Conservation (phyloP, 2,888 invertebrate species). For the Brenthis ino region DNA sequence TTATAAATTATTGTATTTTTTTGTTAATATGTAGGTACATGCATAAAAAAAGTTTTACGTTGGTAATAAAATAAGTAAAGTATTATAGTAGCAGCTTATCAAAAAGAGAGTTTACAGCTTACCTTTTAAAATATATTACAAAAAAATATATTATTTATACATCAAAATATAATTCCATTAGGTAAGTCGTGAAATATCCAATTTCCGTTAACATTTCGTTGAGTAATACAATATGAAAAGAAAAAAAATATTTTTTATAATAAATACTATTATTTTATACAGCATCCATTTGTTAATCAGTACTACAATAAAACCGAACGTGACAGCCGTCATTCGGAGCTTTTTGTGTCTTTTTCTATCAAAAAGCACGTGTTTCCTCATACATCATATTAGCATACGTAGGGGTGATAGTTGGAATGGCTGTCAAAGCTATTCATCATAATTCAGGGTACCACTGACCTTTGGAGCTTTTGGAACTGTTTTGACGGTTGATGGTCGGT, state of each 20-base stretch:
- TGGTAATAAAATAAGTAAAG: too few species aligned
- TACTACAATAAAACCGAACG: conserved; percentile 38
- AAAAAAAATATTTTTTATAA: too few species aligned
- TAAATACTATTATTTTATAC: conserved; percentile 3
- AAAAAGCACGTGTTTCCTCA: conserved; percentile 53
- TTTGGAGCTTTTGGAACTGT: conserved; percentile 44
- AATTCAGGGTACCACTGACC: conserved; percentile 59
- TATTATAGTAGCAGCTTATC: too few species aligned
- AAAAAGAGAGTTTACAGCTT: too few species aligned
- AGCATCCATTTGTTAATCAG: conserved; percentile 40
- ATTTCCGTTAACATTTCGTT: too few species aligned
- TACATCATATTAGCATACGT: conserved; percentile 67
- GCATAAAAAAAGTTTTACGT: too few species aligned
- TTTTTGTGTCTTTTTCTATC: conserved; percentile 47
- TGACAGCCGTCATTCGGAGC: conserved; percentile 41
- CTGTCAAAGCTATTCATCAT: conserved; percentile 72
- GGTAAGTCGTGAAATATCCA: too few species aligned
- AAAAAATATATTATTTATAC: neutral
- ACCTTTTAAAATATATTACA: too few species aligned
- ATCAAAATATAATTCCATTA: too few species aligned
- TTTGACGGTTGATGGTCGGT: conserved; percentile 35
- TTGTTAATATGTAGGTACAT: too few species aligned
- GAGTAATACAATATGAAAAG: too few species aligned
- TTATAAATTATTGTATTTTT: too few species aligned
- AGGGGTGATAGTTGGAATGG: conserved; percentile 61